Evolutionary conservation across 2,888 invertebrate species (phyloP), one percentile per base, ranked within the genome.

Genomic region (Nomada flava): DNA sequence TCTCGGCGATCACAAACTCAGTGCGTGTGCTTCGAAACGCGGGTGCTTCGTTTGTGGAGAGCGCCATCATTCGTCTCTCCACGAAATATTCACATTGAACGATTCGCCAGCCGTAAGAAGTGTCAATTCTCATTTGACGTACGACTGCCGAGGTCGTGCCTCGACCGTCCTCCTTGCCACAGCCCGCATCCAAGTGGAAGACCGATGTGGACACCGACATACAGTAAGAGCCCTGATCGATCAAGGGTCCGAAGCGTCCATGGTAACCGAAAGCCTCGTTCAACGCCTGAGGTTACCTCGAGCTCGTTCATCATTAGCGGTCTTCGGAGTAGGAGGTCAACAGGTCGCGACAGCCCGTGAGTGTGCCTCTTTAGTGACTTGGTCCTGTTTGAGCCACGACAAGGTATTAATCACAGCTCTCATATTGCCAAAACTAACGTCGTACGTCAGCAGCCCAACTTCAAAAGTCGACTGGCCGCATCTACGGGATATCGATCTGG

Each of bases 221-320:
- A 15, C 23, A n/a, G 26, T 50, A 7, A 18, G 64, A 64, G 64
- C 64, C n/a, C 23, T 64, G 72, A 62, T 52, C 18, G 50, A 50
- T 0, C 72, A 72, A 29, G 63, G 72, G 1, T 72, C 55, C 9
- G 63, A 63, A 4, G 5, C 20, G 0, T 29, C 63, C 2, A 29
- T 62, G n/a, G n/a, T 72, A 1, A 64, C 67, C 9, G 68, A 71
- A 57, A n/a, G 23, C 2, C 63, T 83, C 2, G 63, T 23, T 0
- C 57, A 63, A 50, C 47, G 36, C 2, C 70, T 9, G 20, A 0
- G 20, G 20, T 20, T 20, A 20, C 20, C 20, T 20, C 29, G 62
- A 13, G 11, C 4, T 9, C 63, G 15, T 4, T 15, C 44, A 0
- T 18, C 55, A 0, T 47, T 62, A 5, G 15, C 69, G 0, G 42